Evolutionary conservation across 2,888 invertebrate species (phyloP), one percentile per base, ranked within the genome.

Genomic region (Nomada hirtipes): DNA sequence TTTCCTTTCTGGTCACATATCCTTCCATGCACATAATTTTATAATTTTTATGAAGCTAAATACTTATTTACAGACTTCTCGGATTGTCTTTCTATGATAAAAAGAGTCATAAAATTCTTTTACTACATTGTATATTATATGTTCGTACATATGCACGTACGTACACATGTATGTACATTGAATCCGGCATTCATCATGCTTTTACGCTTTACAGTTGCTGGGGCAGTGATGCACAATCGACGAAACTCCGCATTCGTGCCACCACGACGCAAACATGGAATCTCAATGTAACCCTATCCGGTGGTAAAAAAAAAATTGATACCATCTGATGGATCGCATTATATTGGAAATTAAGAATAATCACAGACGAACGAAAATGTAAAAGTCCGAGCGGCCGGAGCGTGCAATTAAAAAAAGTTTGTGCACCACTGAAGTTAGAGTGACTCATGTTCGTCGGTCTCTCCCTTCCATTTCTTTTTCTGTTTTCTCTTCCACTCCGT

Each of bases 1-100:
- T 76, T 83, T 77, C 76, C 75, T 79, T 86, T 81, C 83, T 87
- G 73, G 80, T 85, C 85, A 60, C 81, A 75, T 53, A 77, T 75
- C 59, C 61, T 50, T 57, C 72, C 47, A 23, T 52, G 36, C 61
- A 61, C 15, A 36, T 69, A 76, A 68, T 50, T 15, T 47, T 42
- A 11, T 36, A 65, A 50, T 59, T 78, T 69, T 74, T 73, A 76
- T 3, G n/a, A 69, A 57, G 11, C 60, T 23, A 50, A 50, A 67
- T 77, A 71, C 47, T 64, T 23, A 50, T 73, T 65, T 36, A 36
- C 13, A 23, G 7, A 26, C 13, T 57, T 23, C 42, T 7, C 2
- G n/a, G 4, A 9, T 53, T 44, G n/a, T 23, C 52, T 63, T 29
- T 47, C 10, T 11, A 36, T 9, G 7, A 52, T 15, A 18, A 7